Base-by-base conservation (phyloP, 2,797 vertebrate species). In the Enteromius trimaculatus region DNA sequence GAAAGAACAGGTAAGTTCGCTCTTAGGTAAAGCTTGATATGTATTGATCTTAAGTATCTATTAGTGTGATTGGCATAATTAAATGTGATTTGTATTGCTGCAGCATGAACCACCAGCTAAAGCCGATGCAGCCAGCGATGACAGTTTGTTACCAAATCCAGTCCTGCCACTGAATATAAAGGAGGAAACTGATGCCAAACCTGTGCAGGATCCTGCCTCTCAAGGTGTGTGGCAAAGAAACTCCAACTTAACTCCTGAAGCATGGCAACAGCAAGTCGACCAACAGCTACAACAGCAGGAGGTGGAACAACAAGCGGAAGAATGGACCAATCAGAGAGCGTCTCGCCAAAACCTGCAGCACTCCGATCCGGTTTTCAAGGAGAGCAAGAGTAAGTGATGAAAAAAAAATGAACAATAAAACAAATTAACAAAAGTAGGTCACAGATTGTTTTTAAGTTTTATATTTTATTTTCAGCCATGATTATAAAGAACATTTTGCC, bases 401-500 rank as follows among this genome's bases (percentile, higher is more conserved):
- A 47, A 47, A 44, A 44, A 10, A 44, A 44, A 11, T 44, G 0
- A 44, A 44, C 11, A 11, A 44, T 44, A 44, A 13, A 47, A 34
- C 0, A n/a, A 65, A 10, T 49, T 0, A 39, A 23, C n/a, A 75
- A 55, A 75, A 58, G 55, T 62, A 62, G 19, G 6, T 64, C 2
- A 8, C 39, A 21, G 42, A 49, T 29, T 64, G n/a, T 42, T 31
- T 17, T 65, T n/a, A 65, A 78, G 9, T 64, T 31, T 31, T 23
- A 21, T 34, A 1, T 39, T 60, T 58, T 86, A 62, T 39, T 47
- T 69, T 71, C 91, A 99, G 98, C 97, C 3, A 96, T 99, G 92
- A 99, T 99, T 86, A 95, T 99, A 86, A 97, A 98, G 88, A 96
- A 98, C 23, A 96, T 99, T 80, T 96, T 96, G 86, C 93, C 96